phyloP scores from a whole-genome alignment of 2,797 vertebrate genomes.

The Poliocrania exsul region DNA sequence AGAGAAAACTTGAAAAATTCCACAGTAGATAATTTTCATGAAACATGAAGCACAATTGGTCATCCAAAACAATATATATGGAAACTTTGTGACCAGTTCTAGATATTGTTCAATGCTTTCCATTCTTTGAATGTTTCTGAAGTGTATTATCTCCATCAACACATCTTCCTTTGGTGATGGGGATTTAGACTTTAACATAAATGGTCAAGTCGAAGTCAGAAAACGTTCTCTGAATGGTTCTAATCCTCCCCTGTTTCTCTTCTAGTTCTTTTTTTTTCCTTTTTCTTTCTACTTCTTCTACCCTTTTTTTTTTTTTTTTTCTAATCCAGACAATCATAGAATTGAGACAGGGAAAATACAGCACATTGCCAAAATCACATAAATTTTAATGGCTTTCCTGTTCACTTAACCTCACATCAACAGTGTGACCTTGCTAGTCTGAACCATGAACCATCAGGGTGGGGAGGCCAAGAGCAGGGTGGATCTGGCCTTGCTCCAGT shows the following conservation, averaged over 20 bases:
- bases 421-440: slow-evolving; percentile 38
- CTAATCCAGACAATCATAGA: neutral
- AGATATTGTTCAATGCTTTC: neutral
- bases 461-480: slow-evolving; percentile 61
- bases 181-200: neutral
- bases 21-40: neutral
- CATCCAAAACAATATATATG: neutral
- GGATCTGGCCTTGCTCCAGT: slow-evolving; percentile 55
- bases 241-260: neutral
- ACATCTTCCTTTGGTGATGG: neutral
- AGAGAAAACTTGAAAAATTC: neutral
- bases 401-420: slow-evolving; percentile 68
- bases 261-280: neutral
- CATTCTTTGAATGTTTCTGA: neutral
- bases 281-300: neutral
- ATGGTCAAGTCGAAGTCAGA: neutral
- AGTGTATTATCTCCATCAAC: neutral
- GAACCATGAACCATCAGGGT: slow-evolving; percentile 57
- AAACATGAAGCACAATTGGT: neutral
- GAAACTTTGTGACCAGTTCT: neutral
- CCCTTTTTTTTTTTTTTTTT: neutral
- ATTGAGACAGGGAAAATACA: slow-evolving; percentile 48
- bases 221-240: neutral
- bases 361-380: slow-evolving; percentile 57
- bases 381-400: slow-evolving; percentile 71